phyloP scores from a whole-genome alignment of 1,140 invertebrate genomes.

The Trachelipus rathkii region DNA sequence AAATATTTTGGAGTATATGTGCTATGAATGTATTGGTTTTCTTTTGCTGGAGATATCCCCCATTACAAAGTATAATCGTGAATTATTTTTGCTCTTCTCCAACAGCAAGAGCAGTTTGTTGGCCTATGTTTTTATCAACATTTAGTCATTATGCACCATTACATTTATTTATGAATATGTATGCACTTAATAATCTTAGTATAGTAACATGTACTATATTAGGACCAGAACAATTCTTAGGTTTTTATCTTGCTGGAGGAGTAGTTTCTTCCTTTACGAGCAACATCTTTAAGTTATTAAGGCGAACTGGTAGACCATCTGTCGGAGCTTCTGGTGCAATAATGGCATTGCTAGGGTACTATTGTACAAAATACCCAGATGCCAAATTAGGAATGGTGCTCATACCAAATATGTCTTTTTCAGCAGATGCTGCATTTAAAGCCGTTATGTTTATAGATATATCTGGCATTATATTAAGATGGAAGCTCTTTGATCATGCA shows the following conservation, averaged over 20 bases:
- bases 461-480: constrained; percentile 75
- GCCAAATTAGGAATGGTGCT: constrained; percentile 82
- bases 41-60: constrained; percentile 72
- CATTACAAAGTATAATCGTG: constrained; percentile 68
- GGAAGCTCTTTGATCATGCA: constrained; percentile 94
- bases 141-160: constrained; percentile 87
- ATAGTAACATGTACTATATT: no score
- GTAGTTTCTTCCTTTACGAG: constrained; percentile 82
- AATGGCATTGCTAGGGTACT: constrained; percentile 78
- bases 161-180: no score
- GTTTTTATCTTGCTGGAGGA: constrained; percentile 81
- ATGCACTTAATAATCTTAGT: no score
- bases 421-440: constrained; percentile 77
- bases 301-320: constrained; percentile 65
- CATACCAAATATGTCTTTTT: constrained; percentile 79
- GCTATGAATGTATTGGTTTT: constrained; percentile 75
- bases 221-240: constrained; percentile 91
- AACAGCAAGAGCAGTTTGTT: constrained; percentile 67
- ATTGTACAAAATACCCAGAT: constrained; percentile 81
- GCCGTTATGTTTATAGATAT: constrained; percentile 75
- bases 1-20: constrained; percentile 74
- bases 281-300: constrained; percentile 70
- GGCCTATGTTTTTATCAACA: constrained; percentile 84
- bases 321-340: constrained; percentile 93
- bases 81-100: constrained; percentile 82